A percentile compares a stretch with the other conserved stretches of the same genome.
Conservation (phyloP, 2,113 vertebrate species). For the Saccopteryx leptura region DNA sequence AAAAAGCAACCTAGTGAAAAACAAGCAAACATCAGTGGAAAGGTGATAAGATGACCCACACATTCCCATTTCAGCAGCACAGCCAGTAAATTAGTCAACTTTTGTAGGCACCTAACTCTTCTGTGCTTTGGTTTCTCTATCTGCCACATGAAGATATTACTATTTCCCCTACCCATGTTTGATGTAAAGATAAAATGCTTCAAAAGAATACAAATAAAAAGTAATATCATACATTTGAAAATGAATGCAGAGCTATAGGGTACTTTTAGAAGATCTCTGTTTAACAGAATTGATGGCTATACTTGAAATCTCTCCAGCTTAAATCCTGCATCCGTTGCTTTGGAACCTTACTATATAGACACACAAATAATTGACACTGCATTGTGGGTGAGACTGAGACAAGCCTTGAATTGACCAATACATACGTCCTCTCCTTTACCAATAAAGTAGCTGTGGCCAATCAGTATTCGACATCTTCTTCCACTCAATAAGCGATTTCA, state of each 20-base stretch:
- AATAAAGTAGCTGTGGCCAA: neutral
- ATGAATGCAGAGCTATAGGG: neutral
- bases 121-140: neutral
- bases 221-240: neutral
- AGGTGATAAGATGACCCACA: neutral
- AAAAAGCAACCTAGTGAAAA: neutral
- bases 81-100: neutral
- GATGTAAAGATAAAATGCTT: neutral
- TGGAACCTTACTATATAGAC: neutral
- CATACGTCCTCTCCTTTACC: neutral
- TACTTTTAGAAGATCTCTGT: neutral
- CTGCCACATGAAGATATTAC: neutral
- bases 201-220: constrained; percentile 37
- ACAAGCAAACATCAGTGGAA: neutral
- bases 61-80: neutral
- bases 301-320: neutral
- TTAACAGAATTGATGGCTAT: neutral
- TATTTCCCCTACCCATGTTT: neutral
- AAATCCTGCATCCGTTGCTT: neutral
- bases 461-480: neutral
- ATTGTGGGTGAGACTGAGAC: neutral
- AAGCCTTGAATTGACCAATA: neutral
- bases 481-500: neutral
- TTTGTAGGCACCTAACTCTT: neutral
- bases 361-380: neutral